Base-by-base conservation (phyloP, 2,797 vertebrate genomes). In the Sitta carolinensis region DNA sequence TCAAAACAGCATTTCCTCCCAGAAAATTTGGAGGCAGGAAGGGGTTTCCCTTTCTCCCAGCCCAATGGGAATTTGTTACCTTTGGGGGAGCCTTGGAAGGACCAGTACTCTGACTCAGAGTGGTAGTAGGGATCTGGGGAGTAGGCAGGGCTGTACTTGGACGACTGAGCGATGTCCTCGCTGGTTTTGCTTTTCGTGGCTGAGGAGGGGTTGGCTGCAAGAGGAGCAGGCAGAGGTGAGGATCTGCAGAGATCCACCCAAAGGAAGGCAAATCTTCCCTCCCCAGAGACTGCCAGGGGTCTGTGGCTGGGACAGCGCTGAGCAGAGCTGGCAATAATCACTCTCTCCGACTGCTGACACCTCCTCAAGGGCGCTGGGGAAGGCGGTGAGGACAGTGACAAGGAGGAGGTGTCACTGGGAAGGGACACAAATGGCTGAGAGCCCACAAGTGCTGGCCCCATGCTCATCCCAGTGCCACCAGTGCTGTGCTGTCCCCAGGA, bases 171-270 rank as follows among this genome's bases (percentile, higher is more conserved):
- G 4, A 99, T 98, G 96, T 99, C 99, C 93, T 99, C 98, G 5
- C 99, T 99, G 91, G 98, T 99, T 98, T 98, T 99, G 94, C 98
- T 99, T 96, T 98, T 99, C 0, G 97, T 98, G 96, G 98, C 98
- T 98, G 97, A 95, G 27, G 96, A 82, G 58, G 94, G 38, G 73
- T 92, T 79, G 70, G 97, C 98, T 98, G 96, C 25, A 89, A 94
- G 88, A 86, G 84, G 72, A 91, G 73, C 22, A 63, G 50, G 25
- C 14, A 64, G 54, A 72, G 66, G 38, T 3, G 6, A 78, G 32
- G 66, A 68, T 27, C 25, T 27, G 26, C 67, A 79, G 30, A 51
- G 25, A 63, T 20, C 42, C n/a, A n/a, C 34, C 34, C 0, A 2
- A 20, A 50, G 0, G 7, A 51, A 63, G 32, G 67, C 30, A 84